These are phyloP conservation scores for Zaprionus ornatus DNA, from an alignment of 1,140 invertebrate species.

Conservation along the genomic window DNA sequence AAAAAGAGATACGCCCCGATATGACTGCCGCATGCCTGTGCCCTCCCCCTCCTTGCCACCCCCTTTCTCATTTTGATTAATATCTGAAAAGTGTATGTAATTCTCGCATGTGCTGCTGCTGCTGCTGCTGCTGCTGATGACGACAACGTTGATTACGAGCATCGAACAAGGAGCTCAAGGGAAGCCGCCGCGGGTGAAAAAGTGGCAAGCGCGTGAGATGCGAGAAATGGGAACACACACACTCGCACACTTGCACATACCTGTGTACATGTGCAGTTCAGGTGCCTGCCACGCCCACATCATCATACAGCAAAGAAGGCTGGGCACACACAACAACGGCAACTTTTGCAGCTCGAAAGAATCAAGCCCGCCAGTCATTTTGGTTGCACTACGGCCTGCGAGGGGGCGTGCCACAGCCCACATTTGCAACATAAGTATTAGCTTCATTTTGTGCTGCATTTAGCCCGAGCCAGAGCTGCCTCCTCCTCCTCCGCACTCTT, in stretches of 20 bases:
- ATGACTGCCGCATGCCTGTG: background rate
- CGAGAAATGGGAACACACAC: conserved; percentile 51
- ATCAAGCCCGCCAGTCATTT: conserved; percentile 68
- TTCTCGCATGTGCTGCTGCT: background rate
- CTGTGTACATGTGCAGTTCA: conserved; percentile 26
- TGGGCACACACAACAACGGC: conserved; percentile 14
- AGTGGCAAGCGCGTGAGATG: conserved; percentile 52
- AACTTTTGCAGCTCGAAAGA: conserved; percentile 57
- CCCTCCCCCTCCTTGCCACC: background rate
- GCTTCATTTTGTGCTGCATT: conserved; percentile 75
- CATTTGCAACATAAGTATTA: conserved; percentile 79
- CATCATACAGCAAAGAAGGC: conserved; percentile 30
- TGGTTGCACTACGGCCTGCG: conserved; percentile 34
- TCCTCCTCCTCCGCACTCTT: background rate
- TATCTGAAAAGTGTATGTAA: background rate
- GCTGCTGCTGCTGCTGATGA: background rate
- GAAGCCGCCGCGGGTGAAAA: conserved; percentile 24
- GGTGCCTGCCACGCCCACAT: conserved; percentile 69
- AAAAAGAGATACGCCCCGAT: background rate
- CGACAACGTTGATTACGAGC: background rate
- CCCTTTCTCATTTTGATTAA: background rate
- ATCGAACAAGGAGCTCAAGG: conserved; percentile 5
- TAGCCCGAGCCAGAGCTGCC: conserved; percentile 34
- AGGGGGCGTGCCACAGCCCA: conserved; percentile 48
- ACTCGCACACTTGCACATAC: conserved; percentile 4